Evolutionary conservation across 2,888 invertebrate genomes (phyloP), one percentile per base, ranked within the genome.

Genomic region (Caenorhabditis drosophilae): DNA sequence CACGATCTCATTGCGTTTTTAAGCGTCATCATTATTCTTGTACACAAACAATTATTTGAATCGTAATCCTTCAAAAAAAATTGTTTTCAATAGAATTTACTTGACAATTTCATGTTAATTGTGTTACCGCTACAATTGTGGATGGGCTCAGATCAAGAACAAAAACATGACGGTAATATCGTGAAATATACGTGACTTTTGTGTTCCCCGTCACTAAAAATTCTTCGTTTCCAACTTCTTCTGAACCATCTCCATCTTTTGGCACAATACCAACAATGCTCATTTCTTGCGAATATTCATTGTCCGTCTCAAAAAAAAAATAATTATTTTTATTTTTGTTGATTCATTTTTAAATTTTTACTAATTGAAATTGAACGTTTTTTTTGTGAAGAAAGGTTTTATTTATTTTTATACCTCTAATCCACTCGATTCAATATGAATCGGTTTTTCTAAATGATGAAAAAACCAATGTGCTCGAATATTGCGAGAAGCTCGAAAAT

Each of bases 71-170:
- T 53, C 18, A 75, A 52, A 49, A 47, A 15, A 16, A 1, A 45
- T 12, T 16, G 22, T 38, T 45, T 42, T 26, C n/a, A 31, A 42
- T 15, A n/a, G n/a, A n/a, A n/a, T n/a, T n/a, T n/a, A n/a, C n/a
- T n/a, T n/a, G n/a, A n/a, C n/a, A n/a, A n/a, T n/a, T n/a, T n/a
- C n/a, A n/a, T n/a, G n/a, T n/a, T n/a, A n/a, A n/a, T n/a, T n/a
- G n/a, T n/a, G n/a, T 86, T 84, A 89, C 90, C 67, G 90, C 89
- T 60, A 89, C 88, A 46, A 90, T 88, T 58, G 89, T 87, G 1
- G 91, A 91, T 11, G 91, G 90, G 82, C 90, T 90, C 83, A 91
- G 87, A 84, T 91, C 91, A 60, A 91, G 85, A 74, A 90, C 89
- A 82, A 90, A 90, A 45, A 90, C 90, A 72, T 90, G 87, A 67